A percentile compares a stretch with the other conserved stretches of the same genome.
Conservation (phyloP, 2,888 invertebrate species). For the Nematopogon swammerdamellus region DNA sequence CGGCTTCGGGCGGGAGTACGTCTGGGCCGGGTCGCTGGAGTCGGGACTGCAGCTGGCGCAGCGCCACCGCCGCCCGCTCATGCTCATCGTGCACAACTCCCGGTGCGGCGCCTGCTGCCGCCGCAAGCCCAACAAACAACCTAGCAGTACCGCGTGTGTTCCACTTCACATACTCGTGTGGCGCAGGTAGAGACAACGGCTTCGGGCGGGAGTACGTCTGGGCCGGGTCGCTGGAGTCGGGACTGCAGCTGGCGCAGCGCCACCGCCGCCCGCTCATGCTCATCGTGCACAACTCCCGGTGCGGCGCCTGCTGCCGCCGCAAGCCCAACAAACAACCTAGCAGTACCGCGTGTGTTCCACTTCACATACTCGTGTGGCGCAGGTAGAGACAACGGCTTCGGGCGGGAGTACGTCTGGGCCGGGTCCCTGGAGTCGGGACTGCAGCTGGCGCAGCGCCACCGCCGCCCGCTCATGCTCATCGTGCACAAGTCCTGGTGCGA, state of each 20-base stretch:
- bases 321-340: no score
- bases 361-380: no score
- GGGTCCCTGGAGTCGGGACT: constrained; percentile 41
- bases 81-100: constrained; percentile 64
- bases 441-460: constrained; percentile 33
- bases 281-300: constrained; percentile 65
- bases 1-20: constrained; percentile 39
- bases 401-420: constrained; percentile 41
- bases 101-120: constrained; percentile 65
- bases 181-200: constrained; percentile 31
- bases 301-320: constrained; percentile 61
- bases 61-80: constrained; percentile 54
- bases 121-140: constrained; percentile 57
- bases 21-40: constrained; percentile 45
- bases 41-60: constrained; percentile 41
- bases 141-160: no score
- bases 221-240: constrained; percentile 44
- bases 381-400: constrained; percentile 41
- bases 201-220: constrained; percentile 42
- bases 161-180: no score
- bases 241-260: constrained; percentile 33
- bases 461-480: constrained; percentile 62
- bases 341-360: no score
- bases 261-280: constrained; percentile 61
- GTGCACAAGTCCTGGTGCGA: constrained; percentile 67